Evolutionary conservation across 35 echinoderm and acorn worm genomes (phyloP).

Genomic region (Apostichopus japonicus): DNA sequence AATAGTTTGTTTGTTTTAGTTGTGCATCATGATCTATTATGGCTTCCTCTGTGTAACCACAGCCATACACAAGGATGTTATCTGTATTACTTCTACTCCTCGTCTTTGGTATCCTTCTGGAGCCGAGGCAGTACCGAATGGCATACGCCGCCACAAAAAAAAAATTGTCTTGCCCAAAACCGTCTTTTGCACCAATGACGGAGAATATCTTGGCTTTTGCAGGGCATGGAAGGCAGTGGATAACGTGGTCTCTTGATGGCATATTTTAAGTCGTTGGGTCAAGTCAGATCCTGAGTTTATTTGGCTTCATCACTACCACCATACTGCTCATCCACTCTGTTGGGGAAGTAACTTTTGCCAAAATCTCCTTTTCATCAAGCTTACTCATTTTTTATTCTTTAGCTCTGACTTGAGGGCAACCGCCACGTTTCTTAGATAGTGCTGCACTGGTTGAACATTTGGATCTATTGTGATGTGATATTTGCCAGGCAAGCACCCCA

Average conservation of each 20-base stretch:
- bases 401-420: background rate
- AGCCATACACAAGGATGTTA: conserved; percentile 64
- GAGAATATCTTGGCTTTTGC: conserved; percentile 61
- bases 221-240: background rate
- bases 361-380: too few species aligned
- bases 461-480: conserved; percentile 55
- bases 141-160: conserved; percentile 50
- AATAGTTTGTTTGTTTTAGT: conserved; percentile 5
- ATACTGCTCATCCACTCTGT: background rate
- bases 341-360: too few species aligned
- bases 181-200: conserved; percentile 57
- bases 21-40: conserved; percentile 49
- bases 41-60: conserved; percentile 43
- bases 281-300: conserved; percentile 18
- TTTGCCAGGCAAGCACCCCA: conserved; percentile 67
- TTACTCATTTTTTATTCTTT: background rate
- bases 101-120: conserved; percentile 70
- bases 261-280: background rate
- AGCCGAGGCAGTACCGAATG: conserved; percentile 61
- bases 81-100: conserved; percentile 50
- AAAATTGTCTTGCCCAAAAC: conserved; percentile 54
- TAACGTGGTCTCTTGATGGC: conserved; percentile 42
- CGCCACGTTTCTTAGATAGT: conserved; percentile 21
- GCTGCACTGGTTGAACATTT: conserved; percentile 52
- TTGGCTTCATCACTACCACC: conserved; percentile 22